Conservation (phyloP, 2,888 invertebrate genomes). For the Cheilosia scutellata region DNA sequence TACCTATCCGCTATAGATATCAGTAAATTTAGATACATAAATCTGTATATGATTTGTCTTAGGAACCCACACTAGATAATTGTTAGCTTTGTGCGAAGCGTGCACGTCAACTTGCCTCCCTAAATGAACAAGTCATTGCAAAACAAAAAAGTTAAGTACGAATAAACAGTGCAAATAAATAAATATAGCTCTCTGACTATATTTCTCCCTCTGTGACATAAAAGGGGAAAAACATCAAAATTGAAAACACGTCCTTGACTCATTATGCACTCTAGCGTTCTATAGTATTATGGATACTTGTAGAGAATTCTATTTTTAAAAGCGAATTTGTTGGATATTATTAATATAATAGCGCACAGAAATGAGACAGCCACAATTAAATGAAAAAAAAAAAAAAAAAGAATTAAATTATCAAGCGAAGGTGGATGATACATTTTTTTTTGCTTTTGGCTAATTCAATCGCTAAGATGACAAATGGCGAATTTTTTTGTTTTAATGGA, state of each 20-base stretch:
- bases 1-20: constrained; percentile 3
- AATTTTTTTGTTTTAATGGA: constrained; percentile 19
- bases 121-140: constrained; percentile 52
- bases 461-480: not conserved
- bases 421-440: constrained; percentile 32
- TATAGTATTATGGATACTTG: not conserved
- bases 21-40: not conserved
- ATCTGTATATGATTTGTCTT: constrained; percentile 35
- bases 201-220: constrained; percentile 1
- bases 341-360: not conserved
- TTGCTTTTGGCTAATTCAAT: not conserved
- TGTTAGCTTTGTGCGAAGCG: constrained; percentile 49
- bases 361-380: constrained; percentile 42
- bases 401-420: constrained; percentile 29
- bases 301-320: constrained; percentile 37
- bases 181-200: not conserved
- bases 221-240: not conserved
- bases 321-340: constrained; percentile 34
- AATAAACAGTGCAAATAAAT: constrained; percentile 10
- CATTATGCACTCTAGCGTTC: constrained; percentile 44
- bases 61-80: constrained; percentile 49
- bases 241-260: constrained; percentile 54
- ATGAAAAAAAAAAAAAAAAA: constrained; percentile 17
- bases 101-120: constrained; percentile 36
- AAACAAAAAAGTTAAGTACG: constrained; percentile 48